A percentile compares a stretch with the other conserved stretches of the same genome.
Conservation (phyloP, 2,113 vertebrate species). For the Monarcha castaneiventris region DNA sequence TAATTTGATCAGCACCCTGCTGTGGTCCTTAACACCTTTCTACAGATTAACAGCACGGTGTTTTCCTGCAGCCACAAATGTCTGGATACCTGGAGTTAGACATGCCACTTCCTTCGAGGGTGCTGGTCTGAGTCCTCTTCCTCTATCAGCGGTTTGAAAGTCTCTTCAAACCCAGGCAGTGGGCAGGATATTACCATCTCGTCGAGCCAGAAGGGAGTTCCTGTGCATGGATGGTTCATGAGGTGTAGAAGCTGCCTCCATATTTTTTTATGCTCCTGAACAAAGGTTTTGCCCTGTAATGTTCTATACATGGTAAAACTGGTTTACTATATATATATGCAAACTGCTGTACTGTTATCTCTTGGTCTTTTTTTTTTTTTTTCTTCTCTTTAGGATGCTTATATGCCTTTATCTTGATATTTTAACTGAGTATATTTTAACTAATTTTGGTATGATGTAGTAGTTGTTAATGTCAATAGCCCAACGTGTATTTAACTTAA, state of each 20-base stretch:
- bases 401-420: background rate
- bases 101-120: fast-evolving
- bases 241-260: background rate
- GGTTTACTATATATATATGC: background rate
- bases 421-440: background rate
- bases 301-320: background rate
- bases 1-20: background rate
- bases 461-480: background rate
- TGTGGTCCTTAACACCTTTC: background rate
- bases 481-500: background rate
- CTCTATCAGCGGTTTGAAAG: background rate
- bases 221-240: background rate
- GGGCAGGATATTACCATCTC: background rate
- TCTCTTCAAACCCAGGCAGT: background rate
- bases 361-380: background rate
- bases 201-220: background rate
- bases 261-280: background rate
- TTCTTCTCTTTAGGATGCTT: background rate
- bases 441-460: background rate
- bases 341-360: background rate
- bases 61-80: background rate
- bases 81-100: background rate
- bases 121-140: background rate
- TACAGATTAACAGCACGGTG: fast-evolving
- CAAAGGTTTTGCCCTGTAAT: background rate